Conservation (phyloP, 2,113 vertebrate species). For the Stegostoma tigrinum region DNA sequence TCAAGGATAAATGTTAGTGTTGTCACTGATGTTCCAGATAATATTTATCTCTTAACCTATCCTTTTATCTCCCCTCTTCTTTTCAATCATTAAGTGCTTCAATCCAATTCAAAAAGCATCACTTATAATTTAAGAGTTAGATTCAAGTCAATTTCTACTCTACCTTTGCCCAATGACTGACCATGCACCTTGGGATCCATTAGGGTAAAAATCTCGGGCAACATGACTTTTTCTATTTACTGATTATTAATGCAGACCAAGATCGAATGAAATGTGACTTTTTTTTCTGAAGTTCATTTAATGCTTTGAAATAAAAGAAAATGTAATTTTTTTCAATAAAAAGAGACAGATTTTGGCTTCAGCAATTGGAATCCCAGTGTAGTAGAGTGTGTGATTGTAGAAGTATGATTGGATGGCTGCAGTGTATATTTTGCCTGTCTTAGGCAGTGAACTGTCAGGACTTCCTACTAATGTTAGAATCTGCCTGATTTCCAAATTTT, state of each 20-base stretch:
- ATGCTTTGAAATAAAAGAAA: not conserved
- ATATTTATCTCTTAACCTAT: too few species aligned
- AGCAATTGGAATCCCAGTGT: not conserved
- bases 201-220: not conserved
- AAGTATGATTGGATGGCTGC: not conserved
- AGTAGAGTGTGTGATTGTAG: not conserved
- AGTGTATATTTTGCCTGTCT: not conserved
- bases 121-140: too few species aligned
- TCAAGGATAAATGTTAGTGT: too few species aligned
- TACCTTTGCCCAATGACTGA: not conserved
- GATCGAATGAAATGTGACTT: too few species aligned
- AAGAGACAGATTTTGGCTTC: not conserved
- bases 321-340: not conserved
- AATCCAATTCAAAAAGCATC: not conserved
- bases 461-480: not conserved
- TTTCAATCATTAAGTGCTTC: not conserved
- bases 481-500: not conserved
- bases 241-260: not conserved
- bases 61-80: not conserved
- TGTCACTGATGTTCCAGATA: too few species aligned
- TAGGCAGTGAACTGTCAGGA: not conserved
- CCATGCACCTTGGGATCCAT: not conserved
- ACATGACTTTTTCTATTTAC: not conserved
- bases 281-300: not conserved
- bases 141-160: not conserved